Evolutionary conservation across 2,113 vertebrate species (phyloP).

Genomic region (Opisthocomus hoazin): DNA sequence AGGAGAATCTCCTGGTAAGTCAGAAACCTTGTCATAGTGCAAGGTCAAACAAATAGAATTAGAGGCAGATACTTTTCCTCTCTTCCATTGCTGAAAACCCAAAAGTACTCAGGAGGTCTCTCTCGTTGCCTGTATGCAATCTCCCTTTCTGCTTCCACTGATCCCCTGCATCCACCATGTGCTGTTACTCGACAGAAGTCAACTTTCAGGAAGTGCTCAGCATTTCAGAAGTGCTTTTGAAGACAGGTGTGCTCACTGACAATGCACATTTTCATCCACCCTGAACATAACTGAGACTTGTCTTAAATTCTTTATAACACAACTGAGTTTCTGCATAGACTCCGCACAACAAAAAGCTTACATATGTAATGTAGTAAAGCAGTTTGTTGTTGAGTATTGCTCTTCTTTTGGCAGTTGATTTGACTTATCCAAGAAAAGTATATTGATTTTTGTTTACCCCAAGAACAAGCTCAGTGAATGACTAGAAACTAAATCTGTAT

Average conservation of each 20-base stretch:
- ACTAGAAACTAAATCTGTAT: background rate
- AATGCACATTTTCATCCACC: background rate
- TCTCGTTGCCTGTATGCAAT: background rate
- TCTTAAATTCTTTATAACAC: background rate
- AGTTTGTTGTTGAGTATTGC: background rate
- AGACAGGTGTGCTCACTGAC: background rate
- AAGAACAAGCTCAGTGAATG: background rate
- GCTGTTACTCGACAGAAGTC: background rate
- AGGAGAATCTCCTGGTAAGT: background rate
- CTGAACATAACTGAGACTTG: background rate
- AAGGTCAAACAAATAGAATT: background rate
- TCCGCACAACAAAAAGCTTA: background rate
- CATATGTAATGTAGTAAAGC: background rate
- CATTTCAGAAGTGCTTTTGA: background rate
- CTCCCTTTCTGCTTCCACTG: background rate
- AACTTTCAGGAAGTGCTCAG: rapidly evolving
- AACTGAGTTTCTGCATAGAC: background rate
- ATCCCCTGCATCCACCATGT: rapidly evolving
- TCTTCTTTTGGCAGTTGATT: background rate
- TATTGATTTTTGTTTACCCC: background rate
- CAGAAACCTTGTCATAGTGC: background rate
- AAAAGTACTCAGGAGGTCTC: background rate
- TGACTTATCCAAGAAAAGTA: background rate
- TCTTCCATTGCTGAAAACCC: background rate
- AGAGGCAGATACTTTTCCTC: background rate